phyloP scores from a whole-genome alignment of 2,888 invertebrate genomes.

The Acrobasis repandana region DNA sequence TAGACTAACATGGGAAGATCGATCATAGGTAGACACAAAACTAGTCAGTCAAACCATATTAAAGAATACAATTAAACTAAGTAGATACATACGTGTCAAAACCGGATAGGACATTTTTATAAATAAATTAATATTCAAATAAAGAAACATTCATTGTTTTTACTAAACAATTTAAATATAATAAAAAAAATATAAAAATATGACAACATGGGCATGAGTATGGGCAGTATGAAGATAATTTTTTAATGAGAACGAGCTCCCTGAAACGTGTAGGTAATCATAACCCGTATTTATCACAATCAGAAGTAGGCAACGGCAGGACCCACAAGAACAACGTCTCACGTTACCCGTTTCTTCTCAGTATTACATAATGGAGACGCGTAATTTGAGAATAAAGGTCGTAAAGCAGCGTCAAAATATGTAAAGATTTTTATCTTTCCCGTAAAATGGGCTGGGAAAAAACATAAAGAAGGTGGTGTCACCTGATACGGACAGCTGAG shows the following conservation, averaged over 20 bases:
- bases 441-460: conserved; percentile 84
- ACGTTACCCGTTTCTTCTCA: conserved; percentile 59
- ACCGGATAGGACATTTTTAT: no score
- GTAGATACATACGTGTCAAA: no score
- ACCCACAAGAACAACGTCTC: conserved; percentile 25
- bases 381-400: conserved; percentile 80
- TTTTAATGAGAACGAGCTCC: conserved; percentile 8
- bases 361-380: conserved; percentile 77
- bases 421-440: conserved; percentile 83
- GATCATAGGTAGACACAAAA: no score
- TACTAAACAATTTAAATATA: no score
- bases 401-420: conserved; percentile 82
- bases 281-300: conserved; percentile 19
- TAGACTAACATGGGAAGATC: no score
- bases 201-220: no score
- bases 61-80: no score
- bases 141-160: no score
- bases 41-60: no score
- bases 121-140: no score
- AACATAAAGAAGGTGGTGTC: conserved; percentile 84
- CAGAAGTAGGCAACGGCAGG: conserved; percentile 16
- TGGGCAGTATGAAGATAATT: conserved; percentile 1
- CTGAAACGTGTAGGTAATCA: conserved; percentile 16
- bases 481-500: conserved; percentile 80
- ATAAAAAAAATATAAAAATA: no score